A percentile compares a stretch with the other conserved stretches of the same genome.
phyloP scores from a whole-genome alignment of 2,113 vertebrate genomes.

The Odontophorus gujanensis region DNA sequence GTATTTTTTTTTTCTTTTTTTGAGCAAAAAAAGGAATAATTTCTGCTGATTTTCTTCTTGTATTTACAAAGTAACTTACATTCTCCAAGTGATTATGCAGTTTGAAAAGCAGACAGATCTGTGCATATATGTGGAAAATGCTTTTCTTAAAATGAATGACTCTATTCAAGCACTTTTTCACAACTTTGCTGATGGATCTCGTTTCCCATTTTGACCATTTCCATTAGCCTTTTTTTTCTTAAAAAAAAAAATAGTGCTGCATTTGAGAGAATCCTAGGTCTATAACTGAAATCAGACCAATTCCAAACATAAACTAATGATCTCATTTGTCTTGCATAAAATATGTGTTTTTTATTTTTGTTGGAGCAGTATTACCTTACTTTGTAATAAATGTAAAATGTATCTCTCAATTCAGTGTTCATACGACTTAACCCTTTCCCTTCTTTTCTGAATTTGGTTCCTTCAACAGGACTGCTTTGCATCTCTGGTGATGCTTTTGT shows the following conservation, averaged over 20 bases:
- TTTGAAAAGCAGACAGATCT: neutral
- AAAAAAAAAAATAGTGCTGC: neutral
- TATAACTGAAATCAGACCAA: constrained; percentile 32
- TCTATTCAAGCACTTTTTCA: constrained; percentile 15
- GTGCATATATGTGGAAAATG: neutral
- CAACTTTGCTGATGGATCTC: neutral
- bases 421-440: constrained; percentile 35
- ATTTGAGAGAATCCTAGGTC: constrained; percentile 25
- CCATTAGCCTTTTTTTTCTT: neutral
- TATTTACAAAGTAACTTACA: neutral
- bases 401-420: neutral
- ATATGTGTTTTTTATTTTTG: constrained; percentile 32
- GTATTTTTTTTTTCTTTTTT: neutral
- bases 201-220: constrained; percentile 27
- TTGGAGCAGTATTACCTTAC: constrained; percentile 35
- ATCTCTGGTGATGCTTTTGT: neutral
- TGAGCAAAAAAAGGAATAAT: neutral
- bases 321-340: constrained; percentile 60
- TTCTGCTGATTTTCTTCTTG: neutral
- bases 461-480: neutral
- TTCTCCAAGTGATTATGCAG: neutral
- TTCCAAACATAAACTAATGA: constrained; percentile 60
- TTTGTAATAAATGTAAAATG: constrained; percentile 26
- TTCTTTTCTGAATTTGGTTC: neutral
- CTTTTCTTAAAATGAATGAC: constrained; percentile 27